A percentile compares a stretch with the other conserved stretches of the same genome.
phyloP scores from a whole-genome alignment of 2,113 vertebrate species.

The Glaucomys volans region DNA sequence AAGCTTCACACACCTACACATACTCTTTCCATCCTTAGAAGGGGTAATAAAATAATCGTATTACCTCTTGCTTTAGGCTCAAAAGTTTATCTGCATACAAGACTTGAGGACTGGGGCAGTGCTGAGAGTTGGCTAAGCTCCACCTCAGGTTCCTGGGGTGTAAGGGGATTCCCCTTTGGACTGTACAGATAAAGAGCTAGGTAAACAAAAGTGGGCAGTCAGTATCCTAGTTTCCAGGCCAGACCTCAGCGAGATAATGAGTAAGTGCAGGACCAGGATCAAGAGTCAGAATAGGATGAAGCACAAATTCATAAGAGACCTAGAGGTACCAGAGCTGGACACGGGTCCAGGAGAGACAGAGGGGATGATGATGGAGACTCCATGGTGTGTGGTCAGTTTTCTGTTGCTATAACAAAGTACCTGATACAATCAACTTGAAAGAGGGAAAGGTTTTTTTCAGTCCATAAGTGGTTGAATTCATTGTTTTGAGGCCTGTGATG shows the following conservation, averaged over 20 bases:
- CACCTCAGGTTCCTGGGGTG: background rate
- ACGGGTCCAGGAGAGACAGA: background rate
- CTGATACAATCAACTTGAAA: background rate
- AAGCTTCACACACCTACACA: background rate
- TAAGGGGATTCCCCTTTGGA: background rate
- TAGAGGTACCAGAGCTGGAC: background rate
- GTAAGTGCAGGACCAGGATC: background rate
- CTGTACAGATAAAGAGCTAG: background rate
- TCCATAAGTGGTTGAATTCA: background rate
- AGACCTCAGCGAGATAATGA: background rate
- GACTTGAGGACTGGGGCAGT: too few species aligned
- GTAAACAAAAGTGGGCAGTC: background rate
- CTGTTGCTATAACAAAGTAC: background rate
- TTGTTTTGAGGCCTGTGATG: background rate
- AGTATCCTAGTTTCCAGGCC: background rate
- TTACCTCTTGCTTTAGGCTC: background rate
- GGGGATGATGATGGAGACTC: background rate
- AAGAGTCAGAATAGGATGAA: background rate
- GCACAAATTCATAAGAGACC: background rate
- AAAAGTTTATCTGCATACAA: background rate
- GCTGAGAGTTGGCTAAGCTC: too few species aligned
- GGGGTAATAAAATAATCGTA: background rate
- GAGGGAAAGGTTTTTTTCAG: background rate
- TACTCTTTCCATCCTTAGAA: background rate
- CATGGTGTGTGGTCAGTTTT: background rate